Conservation (phyloP, 2,888 invertebrate genomes). For the Yponomeuta malinellus region DNA sequence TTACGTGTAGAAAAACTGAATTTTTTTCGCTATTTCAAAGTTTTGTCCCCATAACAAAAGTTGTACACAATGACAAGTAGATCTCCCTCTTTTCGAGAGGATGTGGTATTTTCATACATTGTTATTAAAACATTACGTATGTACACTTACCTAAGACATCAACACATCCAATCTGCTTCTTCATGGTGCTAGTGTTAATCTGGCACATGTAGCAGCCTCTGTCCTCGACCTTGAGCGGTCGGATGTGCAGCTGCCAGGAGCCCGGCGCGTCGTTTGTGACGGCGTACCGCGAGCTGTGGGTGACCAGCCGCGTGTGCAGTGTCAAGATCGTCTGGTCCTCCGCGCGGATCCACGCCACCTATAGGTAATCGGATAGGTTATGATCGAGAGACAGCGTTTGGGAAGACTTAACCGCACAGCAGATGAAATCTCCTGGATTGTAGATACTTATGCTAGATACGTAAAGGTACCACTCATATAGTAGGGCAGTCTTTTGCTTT, state of each 20-base stretch:
- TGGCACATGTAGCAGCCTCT: constrained; percentile 89
- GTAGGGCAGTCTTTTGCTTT: too few species aligned
- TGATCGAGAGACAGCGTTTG: not conserved
- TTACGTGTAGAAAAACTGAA: too few species aligned
- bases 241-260: constrained; percentile 84
- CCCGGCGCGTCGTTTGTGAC: constrained; percentile 81
- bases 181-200: constrained; percentile 85
- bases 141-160: constrained; percentile 81
- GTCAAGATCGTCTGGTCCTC: constrained; percentile 86
- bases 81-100: too few species aligned
- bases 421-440: too few species aligned
- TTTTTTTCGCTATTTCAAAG: too few species aligned
- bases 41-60: too few species aligned
- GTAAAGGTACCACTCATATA: too few species aligned
- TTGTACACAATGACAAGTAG: too few species aligned
- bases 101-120: too few species aligned
- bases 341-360: constrained; percentile 87
- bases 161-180: constrained; percentile 84
- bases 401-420: not conserved
- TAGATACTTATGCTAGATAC: too few species aligned
- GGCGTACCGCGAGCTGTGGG: constrained; percentile 82
- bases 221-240: constrained; percentile 82
- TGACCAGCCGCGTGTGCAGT: constrained; percentile 83
- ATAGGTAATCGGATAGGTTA: too few species aligned
- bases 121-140: not conserved